Conservation (phyloP, 2,888 invertebrate genomes). For the Schizotus pectinicornis region DNA sequence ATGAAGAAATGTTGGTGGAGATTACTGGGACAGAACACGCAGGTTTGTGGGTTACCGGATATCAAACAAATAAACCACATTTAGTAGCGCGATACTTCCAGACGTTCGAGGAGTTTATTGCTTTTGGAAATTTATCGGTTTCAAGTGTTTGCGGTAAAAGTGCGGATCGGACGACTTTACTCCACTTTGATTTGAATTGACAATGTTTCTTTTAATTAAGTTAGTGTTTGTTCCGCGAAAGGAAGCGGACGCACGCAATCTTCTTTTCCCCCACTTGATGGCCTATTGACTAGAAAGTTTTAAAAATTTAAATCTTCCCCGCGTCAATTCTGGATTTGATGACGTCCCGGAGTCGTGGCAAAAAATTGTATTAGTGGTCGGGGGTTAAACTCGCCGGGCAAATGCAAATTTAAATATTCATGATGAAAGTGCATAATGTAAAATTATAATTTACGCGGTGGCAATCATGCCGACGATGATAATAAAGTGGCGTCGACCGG, state of each 20-base stretch:
- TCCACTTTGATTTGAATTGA: constrained; percentile 1
- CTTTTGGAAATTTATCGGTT: constrained; percentile 26
- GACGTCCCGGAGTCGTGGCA: too few relatives aligned
- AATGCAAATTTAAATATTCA: constrained; percentile 43
- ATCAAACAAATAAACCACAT: constrained; percentile 53
- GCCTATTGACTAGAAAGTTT: neutral
- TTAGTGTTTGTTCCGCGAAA: neutral
- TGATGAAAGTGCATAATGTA: constrained; percentile 42
- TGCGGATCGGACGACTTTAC: constrained; percentile 20
- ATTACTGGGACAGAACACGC: constrained; percentile 43
- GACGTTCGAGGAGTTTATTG: constrained; percentile 28
- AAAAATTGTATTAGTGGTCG: constrained; percentile 4
- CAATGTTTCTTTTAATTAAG: neutral
- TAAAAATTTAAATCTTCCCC: constrained; percentile 3
- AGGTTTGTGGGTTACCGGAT: constrained; percentile 47
- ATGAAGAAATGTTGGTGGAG: constrained; percentile 53
- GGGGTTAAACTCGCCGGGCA: constrained; percentile 8
- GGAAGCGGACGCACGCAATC: too few relatives aligned
- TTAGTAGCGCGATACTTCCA: constrained; percentile 36
- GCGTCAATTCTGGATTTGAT: too few relatives aligned
- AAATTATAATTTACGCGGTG: constrained; percentile 44
- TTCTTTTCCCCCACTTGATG: neutral
- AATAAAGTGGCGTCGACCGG: constrained; percentile 37
- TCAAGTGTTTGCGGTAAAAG: constrained; percentile 24
- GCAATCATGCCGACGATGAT: constrained; percentile 41